Conservation (phyloP, 2,888 invertebrate genomes). For the Exephanes ischioxanthus region DNA sequence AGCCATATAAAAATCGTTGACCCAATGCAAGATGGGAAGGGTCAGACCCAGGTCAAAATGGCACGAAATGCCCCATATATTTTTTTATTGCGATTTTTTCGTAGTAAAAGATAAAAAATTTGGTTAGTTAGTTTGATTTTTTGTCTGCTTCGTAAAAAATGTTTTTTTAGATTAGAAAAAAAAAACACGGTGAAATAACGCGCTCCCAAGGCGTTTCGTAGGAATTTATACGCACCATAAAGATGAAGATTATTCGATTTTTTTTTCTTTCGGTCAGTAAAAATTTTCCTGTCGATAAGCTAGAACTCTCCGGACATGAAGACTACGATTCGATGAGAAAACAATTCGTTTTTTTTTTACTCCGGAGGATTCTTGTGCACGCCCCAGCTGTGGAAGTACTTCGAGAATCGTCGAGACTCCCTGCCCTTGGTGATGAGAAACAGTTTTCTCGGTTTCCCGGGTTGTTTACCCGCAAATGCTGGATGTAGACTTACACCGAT, state of each 20-base stretch:
- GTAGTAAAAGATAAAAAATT: too few species aligned
- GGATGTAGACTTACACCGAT: constrained; percentile 99
- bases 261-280: background rate
- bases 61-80: too few species aligned
- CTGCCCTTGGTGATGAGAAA: constrained; percentile 98
- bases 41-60: too few species aligned
- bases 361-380: constrained; percentile 93
- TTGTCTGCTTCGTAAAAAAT: background rate
- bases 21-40: too few species aligned
- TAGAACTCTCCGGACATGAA: background rate
- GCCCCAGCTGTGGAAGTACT: constrained; percentile 99
- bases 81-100: too few species aligned
- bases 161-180: background rate
- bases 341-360: constrained; percentile 84
- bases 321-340: background rate
- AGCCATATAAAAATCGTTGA: too few species aligned
- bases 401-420: constrained; percentile 97
- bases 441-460: constrained; percentile 95
- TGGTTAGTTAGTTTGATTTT: background rate
- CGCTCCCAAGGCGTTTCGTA: background rate
- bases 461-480: constrained; percentile 98
- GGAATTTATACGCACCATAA: background rate
- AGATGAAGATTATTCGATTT: background rate
- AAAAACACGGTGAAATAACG: background rate
- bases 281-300: constrained; percentile 10